Conservation (phyloP, 2,888 invertebrate species). For the Noctua janthe region DNA sequence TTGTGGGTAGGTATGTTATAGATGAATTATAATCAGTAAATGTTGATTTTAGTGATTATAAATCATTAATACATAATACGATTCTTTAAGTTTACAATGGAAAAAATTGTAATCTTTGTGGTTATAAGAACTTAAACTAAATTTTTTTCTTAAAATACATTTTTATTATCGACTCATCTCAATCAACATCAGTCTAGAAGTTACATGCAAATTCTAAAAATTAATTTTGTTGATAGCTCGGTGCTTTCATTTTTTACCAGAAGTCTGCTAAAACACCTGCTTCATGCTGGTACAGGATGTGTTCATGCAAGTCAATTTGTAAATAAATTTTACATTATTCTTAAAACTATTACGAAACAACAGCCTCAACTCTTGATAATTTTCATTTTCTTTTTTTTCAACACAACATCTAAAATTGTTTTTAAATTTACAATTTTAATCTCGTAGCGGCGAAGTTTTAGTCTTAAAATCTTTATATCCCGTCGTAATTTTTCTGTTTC, state of each 20-base stretch:
- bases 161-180: not conserved
- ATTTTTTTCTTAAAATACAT: too few relatives aligned
- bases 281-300: not conserved
- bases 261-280: not conserved
- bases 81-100: not conserved
- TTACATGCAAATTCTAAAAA: not conserved
- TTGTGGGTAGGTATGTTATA: too few relatives aligned
- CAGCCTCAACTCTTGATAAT: constrained; percentile 2
- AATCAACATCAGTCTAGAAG: not conserved
- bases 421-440: constrained; percentile 9
- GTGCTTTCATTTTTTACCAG: not conserved
- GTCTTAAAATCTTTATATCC: not conserved
- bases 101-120: not conserved
- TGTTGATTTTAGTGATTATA: too few relatives aligned
- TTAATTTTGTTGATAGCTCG: not conserved
- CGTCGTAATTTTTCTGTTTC: constrained; percentile 6
- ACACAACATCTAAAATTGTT: constrained; percentile 1
- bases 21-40: too few relatives aligned
- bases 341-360: not conserved
- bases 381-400: constrained; percentile 5
- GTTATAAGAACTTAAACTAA: not conserved
- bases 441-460: constrained; percentile 10
- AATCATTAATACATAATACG: not conserved
- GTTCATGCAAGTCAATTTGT: not conserved
- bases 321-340: not conserved